Percentiles rank a stretch among this genome's conserved stretches.
These are phyloP conservation scores for Australoheros facetus DNA, from an alignment of 2,797 vertebrate genomes.

Conservation along the genomic window DNA sequence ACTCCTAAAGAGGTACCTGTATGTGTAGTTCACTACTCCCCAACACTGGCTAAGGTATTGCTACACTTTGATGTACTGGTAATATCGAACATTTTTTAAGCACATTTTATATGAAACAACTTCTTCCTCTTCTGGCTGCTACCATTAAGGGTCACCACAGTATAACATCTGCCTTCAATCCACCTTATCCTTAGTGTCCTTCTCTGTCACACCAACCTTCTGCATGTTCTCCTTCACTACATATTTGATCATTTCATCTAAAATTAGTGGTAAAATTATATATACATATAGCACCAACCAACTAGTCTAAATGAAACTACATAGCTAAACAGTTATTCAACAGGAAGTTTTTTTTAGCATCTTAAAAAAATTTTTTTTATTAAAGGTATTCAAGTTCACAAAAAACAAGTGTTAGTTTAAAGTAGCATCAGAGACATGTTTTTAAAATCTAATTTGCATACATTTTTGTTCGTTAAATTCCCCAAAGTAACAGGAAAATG, in stretches of 20 bases:
- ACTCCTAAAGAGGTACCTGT: too few species aligned
- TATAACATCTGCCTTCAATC: too few species aligned
- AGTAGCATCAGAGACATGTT: not conserved
- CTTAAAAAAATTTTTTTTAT: not conserved
- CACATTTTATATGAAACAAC: too few species aligned
- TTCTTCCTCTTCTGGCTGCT: too few species aligned
- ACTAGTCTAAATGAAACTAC: not conserved
- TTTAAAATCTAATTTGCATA: not conserved
- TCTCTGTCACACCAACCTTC: not conserved
- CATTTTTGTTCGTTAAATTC: not conserved
- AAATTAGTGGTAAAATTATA: too few species aligned
- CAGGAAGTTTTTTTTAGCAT: not conserved
- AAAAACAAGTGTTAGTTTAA: conserved; percentile 2
- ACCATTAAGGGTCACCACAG: too few species aligned
- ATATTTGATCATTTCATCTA: not conserved
- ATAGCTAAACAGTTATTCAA: not conserved
- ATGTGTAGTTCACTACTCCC: too few species aligned
- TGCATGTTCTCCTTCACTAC: not conserved
- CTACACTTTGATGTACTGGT: too few species aligned
- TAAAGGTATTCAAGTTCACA: not conserved
- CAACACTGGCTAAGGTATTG: too few species aligned
- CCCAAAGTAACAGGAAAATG: not conserved
- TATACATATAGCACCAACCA: not conserved
- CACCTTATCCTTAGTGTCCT: too few species aligned
- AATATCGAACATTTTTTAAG: too few species aligned